A percentile compares a stretch with the other conserved stretches of the same genome.
These are phyloP conservation scores for Cerceris rybyensis DNA, from an alignment of 2,888 invertebrate genomes.

Conservation along the genomic window DNA sequence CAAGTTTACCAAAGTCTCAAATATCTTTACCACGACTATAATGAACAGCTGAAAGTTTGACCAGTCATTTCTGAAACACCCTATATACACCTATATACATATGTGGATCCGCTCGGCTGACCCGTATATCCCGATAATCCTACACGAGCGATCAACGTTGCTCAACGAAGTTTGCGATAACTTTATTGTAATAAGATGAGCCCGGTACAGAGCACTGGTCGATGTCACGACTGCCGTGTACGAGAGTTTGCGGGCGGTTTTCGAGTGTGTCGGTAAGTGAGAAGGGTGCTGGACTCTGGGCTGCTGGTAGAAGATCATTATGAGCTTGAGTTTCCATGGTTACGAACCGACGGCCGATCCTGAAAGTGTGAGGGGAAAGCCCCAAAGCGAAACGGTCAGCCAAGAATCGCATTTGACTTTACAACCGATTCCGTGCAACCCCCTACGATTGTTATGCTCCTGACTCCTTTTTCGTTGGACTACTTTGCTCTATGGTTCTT, in stretches of 20 bases:
- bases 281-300: slow-evolving; percentile 76
- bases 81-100: no score
- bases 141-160: slow-evolving; percentile 58
- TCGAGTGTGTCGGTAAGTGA: slow-evolving; percentile 77
- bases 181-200: slow-evolving; percentile 79
- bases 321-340: slow-evolving; percentile 80
- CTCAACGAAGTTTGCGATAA: slow-evolving; percentile 76
- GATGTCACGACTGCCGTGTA: slow-evolving; percentile 50
- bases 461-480: slow-evolving; percentile 37
- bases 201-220: slow-evolving; percentile 28
- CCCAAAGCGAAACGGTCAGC: slow-evolving; percentile 75
- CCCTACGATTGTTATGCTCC: slow-evolving; percentile 73
- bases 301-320: slow-evolving; percentile 79
- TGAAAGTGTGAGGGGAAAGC: slow-evolving; percentile 68
- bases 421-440: slow-evolving; percentile 71
- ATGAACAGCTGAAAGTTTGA: no score
- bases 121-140: slow-evolving; percentile 39
- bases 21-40: no score
- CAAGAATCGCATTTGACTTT: slow-evolving; percentile 80
- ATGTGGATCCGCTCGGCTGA: slow-evolving; percentile 15
- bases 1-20: no score
- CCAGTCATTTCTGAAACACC: no score
- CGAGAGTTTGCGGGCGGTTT: slow-evolving; percentile 72
- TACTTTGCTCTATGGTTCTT: slow-evolving; percentile 5
- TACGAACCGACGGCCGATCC: slow-evolving; percentile 72